phyloP scores from a whole-genome alignment of 2,797 vertebrate genomes.

The Melanogrammus aeglefinus region DNA sequence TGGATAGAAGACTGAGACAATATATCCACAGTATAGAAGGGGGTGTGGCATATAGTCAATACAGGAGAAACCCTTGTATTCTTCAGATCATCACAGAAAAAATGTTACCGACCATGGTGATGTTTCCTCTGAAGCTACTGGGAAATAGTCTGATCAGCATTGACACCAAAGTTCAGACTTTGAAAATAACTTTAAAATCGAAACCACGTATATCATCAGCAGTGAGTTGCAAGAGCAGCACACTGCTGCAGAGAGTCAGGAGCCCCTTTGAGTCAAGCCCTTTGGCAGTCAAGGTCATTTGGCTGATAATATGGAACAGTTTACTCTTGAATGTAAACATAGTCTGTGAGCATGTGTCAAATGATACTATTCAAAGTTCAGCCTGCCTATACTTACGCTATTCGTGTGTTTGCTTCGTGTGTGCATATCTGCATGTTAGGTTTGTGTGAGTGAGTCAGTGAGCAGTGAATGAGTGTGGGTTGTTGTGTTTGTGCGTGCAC shows the following conservation, averaged over 20 bases:
- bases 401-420: constrained; percentile 1
- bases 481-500: not conserved
- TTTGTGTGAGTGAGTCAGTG: not conserved
- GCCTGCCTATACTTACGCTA: not conserved
- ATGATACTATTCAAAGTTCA: not conserved
- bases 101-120: not conserved
- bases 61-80: not conserved
- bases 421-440: not conserved
- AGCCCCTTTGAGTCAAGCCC: not conserved
- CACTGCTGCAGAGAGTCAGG: not conserved
- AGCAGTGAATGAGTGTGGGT: no score
- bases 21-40: not conserved
- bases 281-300: constrained; percentile 6
- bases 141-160: not conserved
- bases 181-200: no score
- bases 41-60: not conserved
- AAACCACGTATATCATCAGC: no score
- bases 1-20: not conserved
- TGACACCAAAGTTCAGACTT: not conserved
- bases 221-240: not conserved
- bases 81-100: not conserved
- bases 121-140: not conserved
- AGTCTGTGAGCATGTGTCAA: not conserved
- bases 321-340: constrained; percentile 3
- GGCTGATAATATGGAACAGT: not conserved